These are phyloP conservation scores for Pterois miles DNA, from an alignment of 2,797 vertebrate species.

Conservation along the genomic window DNA sequence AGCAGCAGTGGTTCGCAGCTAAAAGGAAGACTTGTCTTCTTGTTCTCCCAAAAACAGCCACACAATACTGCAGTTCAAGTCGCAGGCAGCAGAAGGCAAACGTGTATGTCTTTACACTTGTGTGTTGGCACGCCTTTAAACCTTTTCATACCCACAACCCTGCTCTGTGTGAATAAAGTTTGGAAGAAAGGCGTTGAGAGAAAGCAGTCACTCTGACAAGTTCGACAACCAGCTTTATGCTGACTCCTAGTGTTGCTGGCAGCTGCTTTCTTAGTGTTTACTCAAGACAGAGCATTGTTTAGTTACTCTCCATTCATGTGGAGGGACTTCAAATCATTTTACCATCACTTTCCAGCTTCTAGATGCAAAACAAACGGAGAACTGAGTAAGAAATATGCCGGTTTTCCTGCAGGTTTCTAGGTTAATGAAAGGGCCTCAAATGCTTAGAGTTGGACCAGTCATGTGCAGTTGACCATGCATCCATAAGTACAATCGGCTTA, in stretches of 20 bases:
- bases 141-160: conserved; percentile 62
- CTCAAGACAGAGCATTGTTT: conserved; percentile 47
- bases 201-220: conserved; percentile 71
- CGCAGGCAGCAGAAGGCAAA: conserved; percentile 71
- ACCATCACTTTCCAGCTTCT: neutral
- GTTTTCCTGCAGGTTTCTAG: neutral
- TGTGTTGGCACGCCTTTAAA: conserved; percentile 61
- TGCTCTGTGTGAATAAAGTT: conserved; percentile 67
- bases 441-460: neutral
- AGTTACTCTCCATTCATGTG: conserved; percentile 25
- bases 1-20: conserved; percentile 40
- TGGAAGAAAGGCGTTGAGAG: conserved; percentile 63
- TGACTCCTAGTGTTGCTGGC: conserved; percentile 49
- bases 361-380: neutral
- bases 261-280: conserved; percentile 63
- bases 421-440: conserved; percentile 2
- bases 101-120: conserved; percentile 54
- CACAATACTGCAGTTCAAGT: conserved; percentile 74
- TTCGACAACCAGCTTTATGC: conserved; percentile 63
- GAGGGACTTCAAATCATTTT: neutral
- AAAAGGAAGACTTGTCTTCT: conserved; percentile 79
- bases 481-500: neutral
- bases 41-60: conserved; percentile 52
- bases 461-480: neutral
- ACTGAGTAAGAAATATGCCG: neutral